Conservation (phyloP, 2,113 vertebrate species). For the Microtus ochrogaster region DNA sequence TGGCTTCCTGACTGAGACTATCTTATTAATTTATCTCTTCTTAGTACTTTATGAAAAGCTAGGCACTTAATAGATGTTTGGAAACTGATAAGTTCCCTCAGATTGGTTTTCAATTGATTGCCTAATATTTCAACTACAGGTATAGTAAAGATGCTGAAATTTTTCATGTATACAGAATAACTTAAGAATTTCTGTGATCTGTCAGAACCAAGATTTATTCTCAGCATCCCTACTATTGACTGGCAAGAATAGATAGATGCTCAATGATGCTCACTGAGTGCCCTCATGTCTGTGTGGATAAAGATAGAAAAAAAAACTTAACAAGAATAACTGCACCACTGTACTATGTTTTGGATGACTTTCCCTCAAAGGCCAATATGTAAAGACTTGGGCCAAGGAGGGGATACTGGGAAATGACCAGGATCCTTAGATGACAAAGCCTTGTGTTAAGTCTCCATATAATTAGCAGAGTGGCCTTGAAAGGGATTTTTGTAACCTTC, state of each 20-base stretch:
- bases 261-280: neutral
- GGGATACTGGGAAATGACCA: neutral
- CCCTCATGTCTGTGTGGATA: neutral
- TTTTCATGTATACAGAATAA: neutral
- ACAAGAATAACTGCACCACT: neutral
- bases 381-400: neutral
- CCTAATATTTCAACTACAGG: neutral
- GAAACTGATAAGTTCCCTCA: constrained; percentile 4
- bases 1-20: neutral
- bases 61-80: neutral
- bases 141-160: constrained; percentile 5
- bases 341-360: neutral
- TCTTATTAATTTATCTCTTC: constrained; percentile 34
- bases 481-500: neutral
- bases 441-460: neutral
- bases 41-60: neutral
- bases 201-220: neutral
- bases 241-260: neutral
- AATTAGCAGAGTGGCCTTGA: neutral
- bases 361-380: neutral
- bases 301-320: neutral
- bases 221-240: neutral
- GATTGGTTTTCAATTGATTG: constrained; percentile 21
- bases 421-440: neutral
- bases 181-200: constrained; percentile 32